A percentile compares a stretch with the other conserved stretches of the same genome.
Conservation (phyloP, 2,113 vertebrate genomes). For the Rostratula benghalensis region DNA sequence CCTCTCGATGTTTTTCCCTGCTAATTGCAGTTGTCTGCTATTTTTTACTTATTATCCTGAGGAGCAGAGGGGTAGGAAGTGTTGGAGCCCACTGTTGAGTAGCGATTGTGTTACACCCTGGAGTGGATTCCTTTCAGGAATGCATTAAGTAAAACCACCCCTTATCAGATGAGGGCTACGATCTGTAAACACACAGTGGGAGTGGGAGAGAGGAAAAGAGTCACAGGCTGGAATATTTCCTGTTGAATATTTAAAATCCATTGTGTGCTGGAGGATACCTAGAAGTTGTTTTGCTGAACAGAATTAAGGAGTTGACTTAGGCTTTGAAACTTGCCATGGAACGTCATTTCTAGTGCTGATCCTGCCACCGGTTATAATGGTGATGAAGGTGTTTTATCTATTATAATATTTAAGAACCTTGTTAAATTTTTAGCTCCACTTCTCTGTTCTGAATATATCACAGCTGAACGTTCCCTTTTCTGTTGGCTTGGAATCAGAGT, state of each 20-base stretch:
- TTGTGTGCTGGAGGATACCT: rapidly evolving
- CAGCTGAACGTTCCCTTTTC: not conserved
- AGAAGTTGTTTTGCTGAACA: not conserved
- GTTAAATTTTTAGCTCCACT: not conserved
- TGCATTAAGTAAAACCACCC: not conserved
- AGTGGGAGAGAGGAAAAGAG: not conserved
- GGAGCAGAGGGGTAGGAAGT: not conserved
- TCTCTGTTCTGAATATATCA: not conserved
- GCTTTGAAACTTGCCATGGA: not conserved
- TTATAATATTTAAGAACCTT: not conserved
- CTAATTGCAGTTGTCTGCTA: not conserved
- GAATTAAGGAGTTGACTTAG: not conserved
- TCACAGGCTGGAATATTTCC: not conserved
- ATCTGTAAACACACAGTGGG: not conserved
- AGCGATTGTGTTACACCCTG: not conserved
- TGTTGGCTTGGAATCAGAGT: not conserved
- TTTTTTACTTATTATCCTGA: not conserved
- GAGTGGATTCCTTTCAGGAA: not conserved
- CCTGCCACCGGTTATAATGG: not conserved
- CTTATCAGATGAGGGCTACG: not conserved
- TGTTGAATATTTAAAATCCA: not conserved
- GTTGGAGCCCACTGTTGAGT: not conserved
- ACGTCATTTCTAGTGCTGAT: not conserved
- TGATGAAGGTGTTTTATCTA: not conserved
- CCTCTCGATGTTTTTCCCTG: not conserved